Evolutionary conservation across 2,113 vertebrate genomes (phyloP).

Genomic region (Toxostoma redivivum): DNA sequence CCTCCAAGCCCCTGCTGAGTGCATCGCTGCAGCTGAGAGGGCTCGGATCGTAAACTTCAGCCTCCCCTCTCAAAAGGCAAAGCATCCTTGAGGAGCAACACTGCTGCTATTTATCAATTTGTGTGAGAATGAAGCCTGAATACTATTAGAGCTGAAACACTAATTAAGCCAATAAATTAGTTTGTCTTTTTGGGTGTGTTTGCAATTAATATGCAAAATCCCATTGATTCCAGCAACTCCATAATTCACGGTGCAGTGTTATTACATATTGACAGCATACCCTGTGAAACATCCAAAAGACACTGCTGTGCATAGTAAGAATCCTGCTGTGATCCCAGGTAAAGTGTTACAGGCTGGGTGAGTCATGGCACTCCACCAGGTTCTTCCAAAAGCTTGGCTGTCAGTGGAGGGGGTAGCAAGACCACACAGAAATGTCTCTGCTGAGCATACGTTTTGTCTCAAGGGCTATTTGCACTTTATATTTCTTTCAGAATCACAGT

Average conservation of each 20-base stretch:
- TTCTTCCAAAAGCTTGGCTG: background rate
- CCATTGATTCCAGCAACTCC: constrained; percentile 28
- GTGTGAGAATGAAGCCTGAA: constrained; percentile 10
- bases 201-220: constrained; percentile 69
- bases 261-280: constrained; percentile 26
- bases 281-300: background rate
- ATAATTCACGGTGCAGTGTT: background rate
- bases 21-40: background rate
- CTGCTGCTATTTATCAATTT: constrained; percentile 14
- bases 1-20: background rate
- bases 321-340: constrained; percentile 16
- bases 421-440: background rate
- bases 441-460: background rate
- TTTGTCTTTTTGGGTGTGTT: constrained; percentile 28
- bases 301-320: constrained; percentile 25
- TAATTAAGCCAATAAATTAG: constrained; percentile 60
- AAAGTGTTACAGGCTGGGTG: background rate
- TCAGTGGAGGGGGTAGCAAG: background rate
- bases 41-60: background rate
- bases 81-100: constrained; percentile 2
- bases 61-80: background rate
- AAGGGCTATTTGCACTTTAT: background rate
- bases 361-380: background rate
- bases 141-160: constrained; percentile 13
- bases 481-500: background rate